Conservation (phyloP, 2,888 invertebrate species). For the Drosophila eohydei region DNA sequence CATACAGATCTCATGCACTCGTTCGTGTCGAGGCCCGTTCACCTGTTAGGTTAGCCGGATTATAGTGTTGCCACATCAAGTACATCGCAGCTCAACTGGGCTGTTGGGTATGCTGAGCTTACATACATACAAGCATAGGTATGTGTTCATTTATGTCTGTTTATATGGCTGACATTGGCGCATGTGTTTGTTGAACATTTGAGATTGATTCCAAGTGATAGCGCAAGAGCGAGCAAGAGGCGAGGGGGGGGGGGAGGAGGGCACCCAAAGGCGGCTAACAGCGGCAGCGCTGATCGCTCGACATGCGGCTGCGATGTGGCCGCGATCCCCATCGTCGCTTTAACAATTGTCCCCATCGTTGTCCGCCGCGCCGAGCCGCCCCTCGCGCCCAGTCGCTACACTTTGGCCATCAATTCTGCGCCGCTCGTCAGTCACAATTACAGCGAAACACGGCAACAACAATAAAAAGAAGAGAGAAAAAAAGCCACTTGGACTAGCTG, state of each 20-base stretch:
- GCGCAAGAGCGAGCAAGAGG: constrained; percentile 12
- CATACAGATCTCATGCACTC: background rate
- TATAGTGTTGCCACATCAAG: constrained; percentile 2
- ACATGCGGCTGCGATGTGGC: constrained; percentile 21
- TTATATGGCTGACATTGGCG: constrained; percentile 46
- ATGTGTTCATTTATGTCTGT: constrained; percentile 18
- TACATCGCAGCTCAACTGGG: constrained; percentile 3
- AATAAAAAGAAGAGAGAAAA: constrained; percentile 5
- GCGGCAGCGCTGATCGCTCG: constrained; percentile 14
- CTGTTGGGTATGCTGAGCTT: background rate
- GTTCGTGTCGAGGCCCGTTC: background rate
- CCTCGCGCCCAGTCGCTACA: constrained; percentile 8
- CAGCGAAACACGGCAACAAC: constrained; percentile 31
- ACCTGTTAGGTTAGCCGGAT: background rate
- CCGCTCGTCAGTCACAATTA: constrained; percentile 51
- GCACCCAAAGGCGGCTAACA: constrained; percentile 41
- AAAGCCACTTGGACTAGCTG: constrained; percentile 54
- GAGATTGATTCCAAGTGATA: constrained; percentile 68
- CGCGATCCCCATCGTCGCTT: constrained; percentile 42
- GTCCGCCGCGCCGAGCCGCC: background rate
- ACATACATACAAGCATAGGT: no score
- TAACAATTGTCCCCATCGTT: constrained; percentile 68
- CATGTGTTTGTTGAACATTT: constrained; percentile 52
- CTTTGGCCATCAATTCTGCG: constrained; percentile 48
- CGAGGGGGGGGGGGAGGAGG: background rate